These are phyloP conservation scores for Apomyelois bistriatella DNA, from an alignment of 2,888 invertebrate genomes.

Conservation along the genomic window DNA sequence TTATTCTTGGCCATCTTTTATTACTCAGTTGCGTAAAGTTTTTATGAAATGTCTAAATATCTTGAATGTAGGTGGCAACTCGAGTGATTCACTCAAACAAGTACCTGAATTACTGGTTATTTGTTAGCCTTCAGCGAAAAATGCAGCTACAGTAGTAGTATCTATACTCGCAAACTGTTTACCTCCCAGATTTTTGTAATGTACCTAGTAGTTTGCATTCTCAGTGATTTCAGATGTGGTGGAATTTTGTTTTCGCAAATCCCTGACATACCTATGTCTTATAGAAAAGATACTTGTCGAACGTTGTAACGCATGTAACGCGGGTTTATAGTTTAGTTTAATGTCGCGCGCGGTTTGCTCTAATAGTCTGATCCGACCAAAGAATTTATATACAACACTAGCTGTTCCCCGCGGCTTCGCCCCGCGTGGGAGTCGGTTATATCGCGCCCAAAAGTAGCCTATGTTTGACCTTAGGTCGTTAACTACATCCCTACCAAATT, in stretches of 20 bases:
- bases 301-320: not conserved
- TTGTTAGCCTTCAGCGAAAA: slow-evolving; percentile 6
- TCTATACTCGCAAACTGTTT: slow-evolving; percentile 11
- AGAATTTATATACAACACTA: too few relatives aligned
- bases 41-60: slow-evolving; percentile 9
- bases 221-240: too few relatives aligned
- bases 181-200: not conserved
- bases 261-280: not conserved
- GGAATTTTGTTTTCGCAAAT: not conserved
- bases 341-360: slow-evolving; percentile 9
- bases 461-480: too few relatives aligned
- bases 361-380: slow-evolving; percentile 26
- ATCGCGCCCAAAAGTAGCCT: too few relatives aligned
- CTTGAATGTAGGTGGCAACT: slow-evolving; percentile 12
- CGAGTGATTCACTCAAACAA: slow-evolving; percentile 12
- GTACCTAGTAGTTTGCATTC: too few relatives aligned
- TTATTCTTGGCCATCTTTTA: slow-evolving; percentile 8
- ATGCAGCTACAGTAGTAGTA: slow-evolving; percentile 1
- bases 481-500: too few relatives aligned
- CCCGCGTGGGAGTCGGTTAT: too few relatives aligned
- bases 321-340: slow-evolving; percentile 11
- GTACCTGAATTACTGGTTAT: slow-evolving; percentile 8
- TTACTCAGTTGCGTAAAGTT: slow-evolving; percentile 5
- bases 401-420: too few relatives aligned
- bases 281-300: not conserved